These are phyloP conservation scores for Anorthoa munda DNA, from an alignment of 2,888 invertebrate species.

Conservation along the genomic window DNA sequence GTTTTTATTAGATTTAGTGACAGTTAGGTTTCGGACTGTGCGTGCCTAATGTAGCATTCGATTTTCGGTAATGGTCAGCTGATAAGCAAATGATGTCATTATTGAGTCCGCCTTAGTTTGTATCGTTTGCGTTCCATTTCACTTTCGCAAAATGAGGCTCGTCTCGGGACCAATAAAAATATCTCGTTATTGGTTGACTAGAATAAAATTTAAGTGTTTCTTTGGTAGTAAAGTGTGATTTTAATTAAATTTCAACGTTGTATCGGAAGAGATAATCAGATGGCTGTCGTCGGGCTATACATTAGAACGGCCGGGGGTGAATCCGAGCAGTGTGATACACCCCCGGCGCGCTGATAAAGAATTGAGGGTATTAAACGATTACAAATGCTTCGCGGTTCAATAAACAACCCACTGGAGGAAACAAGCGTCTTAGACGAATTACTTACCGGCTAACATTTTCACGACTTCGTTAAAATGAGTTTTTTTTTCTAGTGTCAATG, in stretches of 20 bases:
- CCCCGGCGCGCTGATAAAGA: constrained; percentile 88
- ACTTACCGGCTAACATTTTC: constrained; percentile 74
- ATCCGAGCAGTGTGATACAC: constrained; percentile 78
- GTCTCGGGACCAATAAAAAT: constrained; percentile 66
- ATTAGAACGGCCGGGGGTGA: constrained; percentile 81
- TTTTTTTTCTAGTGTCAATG: constrained; percentile 14
- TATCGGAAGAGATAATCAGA: constrained; percentile 80
- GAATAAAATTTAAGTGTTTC: constrained; percentile 66
- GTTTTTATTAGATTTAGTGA: constrained; percentile 86
- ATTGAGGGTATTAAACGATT: constrained; percentile 91
- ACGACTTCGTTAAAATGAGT: constrained; percentile 35
- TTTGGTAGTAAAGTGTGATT: constrained; percentile 60
- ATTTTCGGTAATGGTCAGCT: constrained; percentile 91
- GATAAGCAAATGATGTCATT: constrained; percentile 91
- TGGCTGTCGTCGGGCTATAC: constrained; percentile 87
- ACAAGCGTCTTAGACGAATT: constrained; percentile 85
- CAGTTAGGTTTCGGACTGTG: constrained; percentile 86
- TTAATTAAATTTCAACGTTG: constrained; percentile 74
- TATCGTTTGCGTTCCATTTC: constrained; percentile 82
- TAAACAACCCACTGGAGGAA: constrained; percentile 86
- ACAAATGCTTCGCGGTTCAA: constrained; percentile 91
- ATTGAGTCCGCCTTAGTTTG: constrained; percentile 86
- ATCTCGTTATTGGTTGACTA: constrained; percentile 65
- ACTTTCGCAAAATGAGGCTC: constrained; percentile 64
- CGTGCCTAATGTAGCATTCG: constrained; percentile 89